Percentiles rank a stretch among this genome's conserved stretches.
These are phyloP conservation scores for Macrostomum lignano DNA, from an alignment of 1,140 invertebrate genomes.

Conservation along the genomic window DNA sequence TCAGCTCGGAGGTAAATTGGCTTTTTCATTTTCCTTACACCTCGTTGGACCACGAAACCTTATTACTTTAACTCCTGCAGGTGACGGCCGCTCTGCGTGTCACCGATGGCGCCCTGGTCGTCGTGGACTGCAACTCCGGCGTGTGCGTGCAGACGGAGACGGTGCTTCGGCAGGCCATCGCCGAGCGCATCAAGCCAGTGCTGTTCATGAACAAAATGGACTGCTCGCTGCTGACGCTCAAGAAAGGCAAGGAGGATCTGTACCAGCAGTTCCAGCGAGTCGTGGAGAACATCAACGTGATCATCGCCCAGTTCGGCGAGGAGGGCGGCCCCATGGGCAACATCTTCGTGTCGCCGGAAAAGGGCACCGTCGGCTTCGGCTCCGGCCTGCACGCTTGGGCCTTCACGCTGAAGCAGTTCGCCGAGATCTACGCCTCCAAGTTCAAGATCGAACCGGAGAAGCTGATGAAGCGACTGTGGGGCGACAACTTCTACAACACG, in stretches of 20 bases:
- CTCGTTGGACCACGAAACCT: too few species aligned
- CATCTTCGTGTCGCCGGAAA: constrained; percentile 57
- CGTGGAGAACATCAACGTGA: constrained; percentile 97
- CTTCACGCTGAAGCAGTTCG: constrained; percentile 94
- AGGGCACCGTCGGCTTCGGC: constrained; percentile 93
- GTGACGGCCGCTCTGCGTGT: constrained; percentile 82
- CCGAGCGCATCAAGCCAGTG: constrained; percentile 90
- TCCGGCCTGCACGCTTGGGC: constrained; percentile 96
- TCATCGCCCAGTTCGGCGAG: constrained; percentile 93
- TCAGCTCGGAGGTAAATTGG: constrained; percentile 97
- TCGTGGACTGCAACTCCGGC: constrained; percentile 97
- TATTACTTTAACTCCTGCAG: too few species aligned
- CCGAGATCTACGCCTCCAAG: constrained; percentile 91
- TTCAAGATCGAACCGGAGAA: constrained; percentile 86
- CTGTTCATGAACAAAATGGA: constrained; percentile 99
- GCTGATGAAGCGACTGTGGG: constrained; percentile 67
- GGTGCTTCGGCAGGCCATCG: constrained; percentile 87
- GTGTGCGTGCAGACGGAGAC: constrained; percentile 98
- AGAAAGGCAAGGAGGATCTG: constrained; percentile 65
- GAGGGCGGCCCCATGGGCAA: constrained; percentile 93
- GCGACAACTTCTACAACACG: constrained; percentile 55
- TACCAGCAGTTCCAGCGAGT: constrained; percentile 99
- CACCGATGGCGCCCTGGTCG: constrained; percentile 88
- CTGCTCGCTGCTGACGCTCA: constrained; percentile 69
- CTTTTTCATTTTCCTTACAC: too few species aligned